Base-by-base conservation (phyloP, 2,113 vertebrate genomes). In the Ancistrus triradiatus region DNA sequence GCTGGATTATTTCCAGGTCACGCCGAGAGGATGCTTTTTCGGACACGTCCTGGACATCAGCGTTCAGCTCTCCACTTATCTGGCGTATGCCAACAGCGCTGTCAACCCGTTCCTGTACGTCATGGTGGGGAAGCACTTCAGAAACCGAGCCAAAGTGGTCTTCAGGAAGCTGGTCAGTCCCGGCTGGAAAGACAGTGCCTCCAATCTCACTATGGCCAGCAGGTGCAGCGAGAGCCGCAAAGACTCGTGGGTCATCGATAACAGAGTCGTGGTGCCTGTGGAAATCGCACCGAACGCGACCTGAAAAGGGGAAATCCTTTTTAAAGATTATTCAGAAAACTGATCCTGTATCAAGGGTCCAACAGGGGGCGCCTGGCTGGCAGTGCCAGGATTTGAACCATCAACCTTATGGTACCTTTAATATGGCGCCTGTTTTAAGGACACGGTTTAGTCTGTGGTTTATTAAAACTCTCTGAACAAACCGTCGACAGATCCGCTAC, bases 41-140 rank as follows among this genome's bases (percentile, higher is more conserved):
- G 62, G 62, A 18, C 46, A 78, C 0, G 0, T 78, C 1, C 37
- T 91, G 4, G 82, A 89, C 0, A 5, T 91, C 7, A 1, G 84
- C 27, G 86, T 81, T 0, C 87, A 94, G 72, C 35, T 92, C 25
- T 70, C 81, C 13, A 59, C 72, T 0, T 93, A 85, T 43, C 64
- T 89, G 3, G 87, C 78, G 8, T 95, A 85, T 8, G 89, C 86
- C 74, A 92, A 95, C 84, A 94, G 92, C 77, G 88, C 89, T 43
- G 71, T 94, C 21, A 95, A 95, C 77, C 93, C 93, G 0, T 59
- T 94, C 50, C 68, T 95, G 3, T 93, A 92, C 0, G 89, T 92
- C 24, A 82, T 95, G 0, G 88, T 95, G 0, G 93, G 93, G 21
- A 91, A 89, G 57, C 85, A 89, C 52, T 95, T 94, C 81, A 84